phyloP scores from a whole-genome alignment of 2,113 vertebrate species.

The Brachypteracias leptosomus region DNA sequence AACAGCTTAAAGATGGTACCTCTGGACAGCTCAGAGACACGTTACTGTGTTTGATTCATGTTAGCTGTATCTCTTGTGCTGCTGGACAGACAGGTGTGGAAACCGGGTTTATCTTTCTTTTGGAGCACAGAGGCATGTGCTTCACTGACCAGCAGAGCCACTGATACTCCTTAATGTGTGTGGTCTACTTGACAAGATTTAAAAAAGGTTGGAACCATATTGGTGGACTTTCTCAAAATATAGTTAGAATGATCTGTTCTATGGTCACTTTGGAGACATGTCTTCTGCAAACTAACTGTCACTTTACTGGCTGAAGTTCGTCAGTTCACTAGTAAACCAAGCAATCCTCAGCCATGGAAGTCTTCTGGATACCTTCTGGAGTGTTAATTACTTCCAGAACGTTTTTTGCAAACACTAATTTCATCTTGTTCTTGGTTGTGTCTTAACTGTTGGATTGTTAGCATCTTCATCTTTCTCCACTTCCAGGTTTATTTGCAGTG shows the following conservation, averaged over 20 bases:
- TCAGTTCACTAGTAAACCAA: background rate
- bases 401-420: background rate
- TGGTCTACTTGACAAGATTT: background rate
- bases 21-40: background rate
- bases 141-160: background rate
- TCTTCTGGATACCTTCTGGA: too few relatives aligned
- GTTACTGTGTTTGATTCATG: background rate
- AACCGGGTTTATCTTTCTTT: background rate
- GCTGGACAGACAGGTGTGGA: background rate
- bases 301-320: background rate
- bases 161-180: background rate
- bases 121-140: background rate
- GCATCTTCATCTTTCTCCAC: background rate
- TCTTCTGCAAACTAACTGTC: background rate
- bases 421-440: background rate
- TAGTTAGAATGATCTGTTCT: background rate
- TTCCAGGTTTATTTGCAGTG: background rate
- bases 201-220: background rate
- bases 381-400: too few relatives aligned
- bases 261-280: background rate
- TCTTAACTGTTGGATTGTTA: background rate
- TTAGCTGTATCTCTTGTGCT: background rate
- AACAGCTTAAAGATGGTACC: background rate
- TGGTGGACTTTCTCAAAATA: background rate
- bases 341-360: background rate